Evolutionary conservation across 2,888 invertebrate genomes (phyloP), one percentile per base, ranked within the genome.

Genomic region (Trypoxylon attenuatum): DNA sequence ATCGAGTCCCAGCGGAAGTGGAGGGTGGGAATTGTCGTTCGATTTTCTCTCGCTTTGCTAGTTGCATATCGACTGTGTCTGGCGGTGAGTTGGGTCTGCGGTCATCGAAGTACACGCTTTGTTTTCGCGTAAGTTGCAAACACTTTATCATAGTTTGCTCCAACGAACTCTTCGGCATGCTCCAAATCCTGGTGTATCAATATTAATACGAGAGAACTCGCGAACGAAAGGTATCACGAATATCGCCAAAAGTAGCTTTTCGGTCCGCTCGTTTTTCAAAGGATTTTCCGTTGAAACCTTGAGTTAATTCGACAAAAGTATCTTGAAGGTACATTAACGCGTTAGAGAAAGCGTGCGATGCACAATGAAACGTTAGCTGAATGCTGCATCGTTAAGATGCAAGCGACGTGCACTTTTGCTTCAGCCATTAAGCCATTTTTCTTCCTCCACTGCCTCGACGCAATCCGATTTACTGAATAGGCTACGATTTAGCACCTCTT

Each of bases 271-370:
- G n/a, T n/a, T n/a, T n/a, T n/a, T n/a, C n/a, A n/a, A n/a, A n/a
- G n/a, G n/a, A n/a, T n/a, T n/a, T n/a, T n/a, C n/a, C n/a, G n/a
- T n/a, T n/a, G n/a, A n/a, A n/a, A n/a, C n/a, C n/a, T n/a, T n/a
- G n/a, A n/a, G n/a, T n/a, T n/a, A n/a, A n/a, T n/a, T n/a, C n/a
- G n/a, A n/a, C n/a, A n/a, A n/a, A n/a, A n/a, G n/a, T n/a, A n/a
- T n/a, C n/a, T n/a, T n/a, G n/a, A n/a, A n/a, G 38, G 38, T 61
- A 43, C 45, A 59, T 73, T 59, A 67, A 64, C 15, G 42, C 46
- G 57, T 27, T 50, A 45, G 69, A 62, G 73, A 73, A 70, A 73
- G 72, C 72, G 69, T 60, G 59, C 66, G 39, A 54, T 53, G 33
- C 10, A 45, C 19, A 61, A 22, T 64, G 63, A 55, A 61, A 57